A percentile compares a stretch with the other conserved stretches of the same genome.
Conservation (phyloP, 92 coral and sea anemone species). For the Palythoa caribaeorum region DNA sequence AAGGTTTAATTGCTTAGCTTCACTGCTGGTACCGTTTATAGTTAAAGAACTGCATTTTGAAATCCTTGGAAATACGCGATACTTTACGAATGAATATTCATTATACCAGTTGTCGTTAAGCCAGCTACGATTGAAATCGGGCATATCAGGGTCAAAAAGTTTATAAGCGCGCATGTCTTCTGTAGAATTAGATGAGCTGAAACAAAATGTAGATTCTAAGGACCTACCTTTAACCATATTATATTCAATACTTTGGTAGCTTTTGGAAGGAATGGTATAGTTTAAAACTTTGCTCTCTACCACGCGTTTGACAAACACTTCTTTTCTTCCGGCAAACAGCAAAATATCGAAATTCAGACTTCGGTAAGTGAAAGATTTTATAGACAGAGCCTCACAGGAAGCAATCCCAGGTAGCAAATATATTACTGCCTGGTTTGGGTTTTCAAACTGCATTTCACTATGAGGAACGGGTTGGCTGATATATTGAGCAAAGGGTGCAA, state of each 20-base stretch:
- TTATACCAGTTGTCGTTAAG: neutral
- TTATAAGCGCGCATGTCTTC: neutral
- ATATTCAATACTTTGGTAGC: neutral
- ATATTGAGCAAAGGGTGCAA: neutral
- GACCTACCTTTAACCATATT: neutral
- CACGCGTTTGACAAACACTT: neutral
- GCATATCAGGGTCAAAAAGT: neutral
- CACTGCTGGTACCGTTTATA: neutral
- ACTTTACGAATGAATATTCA: neutral
- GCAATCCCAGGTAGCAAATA: neutral
- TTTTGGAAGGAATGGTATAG: neutral
- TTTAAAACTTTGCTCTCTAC: neutral
- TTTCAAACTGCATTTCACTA: neutral
- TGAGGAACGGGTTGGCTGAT: neutral
- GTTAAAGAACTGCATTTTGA: neutral
- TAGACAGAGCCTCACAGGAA: neutral
- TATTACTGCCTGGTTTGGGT: neutral
- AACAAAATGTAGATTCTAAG: conserved; percentile 1
- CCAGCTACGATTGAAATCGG: neutral
- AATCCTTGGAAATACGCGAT: neutral
- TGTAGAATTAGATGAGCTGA: conserved; percentile 14
- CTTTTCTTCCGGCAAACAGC: neutral
- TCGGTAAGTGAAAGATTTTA: neutral
- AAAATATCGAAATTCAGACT: neutral
- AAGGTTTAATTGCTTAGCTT: neutral